Base-by-base conservation (phyloP, 2,888 invertebrate species). In the Himalopsyche tibetana region DNA sequence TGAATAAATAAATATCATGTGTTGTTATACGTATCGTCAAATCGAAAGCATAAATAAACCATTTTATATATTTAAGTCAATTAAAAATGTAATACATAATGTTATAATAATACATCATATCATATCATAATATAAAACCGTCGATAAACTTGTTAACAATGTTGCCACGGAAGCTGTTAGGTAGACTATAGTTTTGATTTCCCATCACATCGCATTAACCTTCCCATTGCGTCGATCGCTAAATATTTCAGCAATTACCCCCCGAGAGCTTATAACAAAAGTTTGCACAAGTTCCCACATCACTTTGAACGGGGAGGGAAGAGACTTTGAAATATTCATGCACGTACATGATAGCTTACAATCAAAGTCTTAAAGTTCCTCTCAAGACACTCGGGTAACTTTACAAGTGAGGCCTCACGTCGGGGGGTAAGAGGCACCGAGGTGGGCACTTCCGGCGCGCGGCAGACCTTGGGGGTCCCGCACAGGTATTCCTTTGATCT, bases 401-500 rank as follows among this genome's bases (percentile, higher is more conserved):
- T 42, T 83, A 55, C 36, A 36, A 28, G 83, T 55, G 84, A 84
- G 38, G 55, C 56, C 82, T 82, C 38, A 38, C 82, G 55, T 45
- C n/a, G 38, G 55, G 55, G 55, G 40, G 82, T 45, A 45, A 40
- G 17, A 82, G 82, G 42, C n/a, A 3, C 17, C 55, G 82, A 19
- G 63, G 80, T 55, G 45, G 86, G 36, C 69, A 81, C 87, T 86
- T 87, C 87, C 86, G 86, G 87, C 55, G 28, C 80, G 19, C 85
- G 51, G 51, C 15, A 51, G 51, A 42, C 84, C 82, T 51, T 51
- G n/a, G 86, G 80, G 84, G 69, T 17, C 36, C 80, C 84, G 56
- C 40, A 63, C 86, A 88, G 88, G 88, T 87, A 88, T 87, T 81
- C 88, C 88, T 88, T 88, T 88, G 88, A 88, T 88, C 88, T 88